phyloP scores from a whole-genome alignment of 2,888 invertebrate species.

The Cephalotes varians region DNA sequence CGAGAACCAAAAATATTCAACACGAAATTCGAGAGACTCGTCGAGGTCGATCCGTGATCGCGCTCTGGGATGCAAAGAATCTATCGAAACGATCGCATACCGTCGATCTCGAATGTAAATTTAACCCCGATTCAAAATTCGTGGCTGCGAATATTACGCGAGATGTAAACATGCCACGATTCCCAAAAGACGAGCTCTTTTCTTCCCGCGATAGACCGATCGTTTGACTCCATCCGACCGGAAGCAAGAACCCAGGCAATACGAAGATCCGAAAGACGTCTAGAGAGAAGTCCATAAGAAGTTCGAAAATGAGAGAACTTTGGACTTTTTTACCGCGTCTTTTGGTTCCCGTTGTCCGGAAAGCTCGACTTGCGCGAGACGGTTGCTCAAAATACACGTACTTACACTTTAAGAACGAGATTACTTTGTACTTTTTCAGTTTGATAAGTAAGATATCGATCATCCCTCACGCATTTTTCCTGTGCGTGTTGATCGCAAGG shows the following conservation, averaged over 20 bases:
- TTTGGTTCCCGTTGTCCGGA: conserved; percentile 13
- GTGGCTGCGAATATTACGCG: not conserved
- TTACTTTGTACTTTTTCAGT: conserved; percentile 53
- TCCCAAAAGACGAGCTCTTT: conserved; percentile 11
- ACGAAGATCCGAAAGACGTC: not conserved
- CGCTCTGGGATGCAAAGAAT: not conserved
- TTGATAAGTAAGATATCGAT: conserved; percentile 31
- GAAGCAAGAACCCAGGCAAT: conserved; percentile 17
- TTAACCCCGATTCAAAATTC: not conserved
- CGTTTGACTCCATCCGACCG: conserved; percentile 27
- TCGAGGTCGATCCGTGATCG: conserved; percentile 18
- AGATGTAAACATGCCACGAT: not conserved
- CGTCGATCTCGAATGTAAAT: not conserved
- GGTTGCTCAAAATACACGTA: conserved; percentile 69
- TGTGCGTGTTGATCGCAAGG: not conserved
- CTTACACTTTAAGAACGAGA: conserved; percentile 61
- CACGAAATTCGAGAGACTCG: conserved; percentile 19
- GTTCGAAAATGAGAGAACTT: not conserved
- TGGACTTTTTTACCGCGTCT: not conserved
- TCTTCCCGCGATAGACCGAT: conserved; percentile 46
- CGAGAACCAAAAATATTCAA: conserved; percentile 19
- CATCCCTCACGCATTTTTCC: not conserved
- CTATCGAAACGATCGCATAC: not conserved
- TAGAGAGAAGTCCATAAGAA: not conserved
- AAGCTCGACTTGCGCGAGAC: conserved; percentile 54